phyloP scores from a whole-genome alignment of 2,113 vertebrate genomes.

The Vulpes lagopus region DNA sequence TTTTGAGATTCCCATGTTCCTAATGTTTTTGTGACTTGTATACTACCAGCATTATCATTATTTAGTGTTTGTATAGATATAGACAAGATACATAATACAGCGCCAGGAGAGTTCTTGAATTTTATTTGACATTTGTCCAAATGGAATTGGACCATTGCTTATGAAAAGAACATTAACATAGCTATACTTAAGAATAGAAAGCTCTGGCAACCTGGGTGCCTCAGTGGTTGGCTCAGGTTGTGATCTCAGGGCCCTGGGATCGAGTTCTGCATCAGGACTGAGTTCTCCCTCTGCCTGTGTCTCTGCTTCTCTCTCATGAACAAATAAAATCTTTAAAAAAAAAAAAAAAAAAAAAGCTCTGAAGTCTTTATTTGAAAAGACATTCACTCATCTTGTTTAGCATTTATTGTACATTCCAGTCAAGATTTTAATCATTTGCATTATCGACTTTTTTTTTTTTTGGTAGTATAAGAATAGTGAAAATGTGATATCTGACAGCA shows the following conservation, averaged over 20 bases:
- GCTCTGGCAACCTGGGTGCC: too few relatives aligned
- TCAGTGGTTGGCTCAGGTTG: too few relatives aligned
- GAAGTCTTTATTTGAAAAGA: slow-evolving; percentile 49
- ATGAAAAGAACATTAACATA: not conserved
- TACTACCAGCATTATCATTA: not conserved
- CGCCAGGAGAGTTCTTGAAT: not conserved
- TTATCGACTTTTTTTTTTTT: not conserved
- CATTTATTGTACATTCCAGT: not conserved
- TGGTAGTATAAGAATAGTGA: not conserved
- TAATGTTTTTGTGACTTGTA: not conserved
- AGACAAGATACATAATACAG: not conserved
- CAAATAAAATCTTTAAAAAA: too few relatives aligned
- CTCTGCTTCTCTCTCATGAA: too few relatives aligned
- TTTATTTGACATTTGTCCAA: not conserved
- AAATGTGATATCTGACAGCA: not conserved
- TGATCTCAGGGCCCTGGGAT: too few relatives aligned
- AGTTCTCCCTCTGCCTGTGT: too few relatives aligned
- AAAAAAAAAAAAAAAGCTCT: not conserved
- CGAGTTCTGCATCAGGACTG: too few relatives aligned
- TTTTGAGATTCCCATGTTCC: slow-evolving; percentile 40
- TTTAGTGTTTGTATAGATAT: not conserved
- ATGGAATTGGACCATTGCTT: not conserved
- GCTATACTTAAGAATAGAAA: not conserved
- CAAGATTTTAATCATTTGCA: not conserved
- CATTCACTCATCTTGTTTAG: not conserved